Evolutionary conservation across 2,113 vertebrate species (phyloP).

Genomic region (Cynocephalus volans): DNA sequence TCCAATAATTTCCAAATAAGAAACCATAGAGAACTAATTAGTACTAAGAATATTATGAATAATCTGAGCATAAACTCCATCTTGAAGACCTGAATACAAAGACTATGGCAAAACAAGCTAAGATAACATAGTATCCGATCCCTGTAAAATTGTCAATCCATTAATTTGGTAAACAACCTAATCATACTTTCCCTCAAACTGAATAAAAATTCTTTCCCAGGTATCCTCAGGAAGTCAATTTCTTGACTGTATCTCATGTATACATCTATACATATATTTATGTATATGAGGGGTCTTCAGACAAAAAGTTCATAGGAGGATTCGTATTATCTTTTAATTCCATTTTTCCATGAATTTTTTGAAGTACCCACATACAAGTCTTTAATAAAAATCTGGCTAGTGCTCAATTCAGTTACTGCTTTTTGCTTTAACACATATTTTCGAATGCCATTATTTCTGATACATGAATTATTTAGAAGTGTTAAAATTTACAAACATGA

Average conservation of each 20-base stretch:
- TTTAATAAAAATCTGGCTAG: conserved; percentile 30
- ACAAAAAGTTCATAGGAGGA: too few relatives aligned
- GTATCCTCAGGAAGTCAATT: conserved; percentile 33
- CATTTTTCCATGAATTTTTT: too few relatives aligned
- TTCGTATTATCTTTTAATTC: too few relatives aligned
- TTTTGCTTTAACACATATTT: conserved; percentile 10
- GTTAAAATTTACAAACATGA: conserved; percentile 20
- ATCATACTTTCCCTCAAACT: neutral
- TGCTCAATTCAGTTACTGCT: neutral
- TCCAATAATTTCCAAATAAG: conserved; percentile 40
- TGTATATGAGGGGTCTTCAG: neutral
- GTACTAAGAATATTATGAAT: neutral
- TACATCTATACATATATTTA: neutral
- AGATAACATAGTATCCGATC: neutral
- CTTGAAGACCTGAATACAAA: conserved; percentile 52
- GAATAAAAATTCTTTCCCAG: conserved; percentile 60
- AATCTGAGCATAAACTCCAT: neutral
- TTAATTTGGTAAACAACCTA: conserved; percentile 36
- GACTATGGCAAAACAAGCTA: neutral
- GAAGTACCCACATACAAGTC: neutral
- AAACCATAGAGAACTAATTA: neutral
- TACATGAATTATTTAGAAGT: conserved; percentile 36
- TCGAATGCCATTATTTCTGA: conserved; percentile 13
- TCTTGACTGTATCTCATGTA: neutral
- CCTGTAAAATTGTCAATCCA: neutral